Conservation (phyloP, 1,140 invertebrate genomes). For the Cataglyphis hispanica region DNA sequence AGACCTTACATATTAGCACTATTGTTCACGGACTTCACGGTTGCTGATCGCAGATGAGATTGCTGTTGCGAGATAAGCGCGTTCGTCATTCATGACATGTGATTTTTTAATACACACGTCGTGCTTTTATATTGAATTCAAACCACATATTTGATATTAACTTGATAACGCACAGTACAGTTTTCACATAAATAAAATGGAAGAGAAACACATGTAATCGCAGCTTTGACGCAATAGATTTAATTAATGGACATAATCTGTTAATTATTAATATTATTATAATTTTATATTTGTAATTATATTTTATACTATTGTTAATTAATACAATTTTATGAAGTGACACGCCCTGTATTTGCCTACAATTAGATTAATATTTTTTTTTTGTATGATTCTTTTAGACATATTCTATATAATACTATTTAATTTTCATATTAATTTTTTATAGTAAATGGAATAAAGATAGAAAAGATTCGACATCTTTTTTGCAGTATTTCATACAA, state of each 20-base stretch:
- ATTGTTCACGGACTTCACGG: constrained; percentile 37
- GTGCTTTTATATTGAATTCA: neutral
- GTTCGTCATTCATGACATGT: neutral
- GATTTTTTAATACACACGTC: neutral
- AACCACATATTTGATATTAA: neutral
- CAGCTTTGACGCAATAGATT: neutral
- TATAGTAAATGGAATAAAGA: neutral
- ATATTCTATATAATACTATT: neutral
- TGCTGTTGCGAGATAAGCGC: constrained; percentile 33
- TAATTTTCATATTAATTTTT: too few relatives aligned
- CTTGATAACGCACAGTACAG: neutral
- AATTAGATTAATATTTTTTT: neutral
- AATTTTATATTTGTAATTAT: neutral
- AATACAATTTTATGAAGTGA: neutral
- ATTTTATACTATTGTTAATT: neutral
- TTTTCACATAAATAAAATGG: neutral
- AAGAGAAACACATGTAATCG: neutral
- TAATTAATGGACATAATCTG: too few relatives aligned
- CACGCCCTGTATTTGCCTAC: neutral
- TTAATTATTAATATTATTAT: neutral
- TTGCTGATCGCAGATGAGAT: constrained; percentile 48
- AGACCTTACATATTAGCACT: constrained; percentile 15
- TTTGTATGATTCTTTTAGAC: neutral
- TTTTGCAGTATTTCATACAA: neutral
- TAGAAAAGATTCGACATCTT: constrained; percentile 1